Evolutionary conservation across 2,888 invertebrate genomes (phyloP).

Genomic region (Phytoseiulus persimilis): DNA sequence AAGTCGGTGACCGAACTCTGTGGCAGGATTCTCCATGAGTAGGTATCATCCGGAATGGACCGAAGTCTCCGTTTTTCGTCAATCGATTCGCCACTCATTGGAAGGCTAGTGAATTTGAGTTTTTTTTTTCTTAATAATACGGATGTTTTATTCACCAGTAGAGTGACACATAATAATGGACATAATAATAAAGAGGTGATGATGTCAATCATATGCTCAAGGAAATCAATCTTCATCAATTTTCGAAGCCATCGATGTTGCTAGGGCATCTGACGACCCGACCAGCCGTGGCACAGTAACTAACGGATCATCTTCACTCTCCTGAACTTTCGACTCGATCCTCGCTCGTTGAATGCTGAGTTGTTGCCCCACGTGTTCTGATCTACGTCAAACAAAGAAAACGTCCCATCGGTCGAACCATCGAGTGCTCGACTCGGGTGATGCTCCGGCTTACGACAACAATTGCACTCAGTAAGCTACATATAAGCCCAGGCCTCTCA

Average conservation of each 20-base stretch:
- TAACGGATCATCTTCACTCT: not conserved
- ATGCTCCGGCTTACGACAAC: not conserved
- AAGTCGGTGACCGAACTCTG: no score
- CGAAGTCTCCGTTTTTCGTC: no score
- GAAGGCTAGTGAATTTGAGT: no score
- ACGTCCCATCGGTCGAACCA: not conserved
- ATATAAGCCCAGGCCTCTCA: not conserved
- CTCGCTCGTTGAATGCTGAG: not conserved
- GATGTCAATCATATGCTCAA: not conserved
- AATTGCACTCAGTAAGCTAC: not conserved
- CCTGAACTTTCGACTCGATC: not conserved
- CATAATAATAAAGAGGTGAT: not conserved
- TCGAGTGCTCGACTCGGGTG: not conserved
- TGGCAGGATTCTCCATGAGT: no score
- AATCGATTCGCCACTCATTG: no score
- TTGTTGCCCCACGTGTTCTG: not conserved
- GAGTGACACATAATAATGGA: not conserved
- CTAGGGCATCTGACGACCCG: not conserved
- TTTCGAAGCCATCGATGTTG: not conserved
- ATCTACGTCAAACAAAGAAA: no score
- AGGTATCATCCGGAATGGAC: no score
- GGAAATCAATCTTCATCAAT: not conserved
- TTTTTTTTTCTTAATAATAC: not conserved
- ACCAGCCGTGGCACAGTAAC: not conserved
- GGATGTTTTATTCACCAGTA: not conserved